These are phyloP conservation scores for Macroteleia sp. DNA, from an alignment of 2,888 invertebrate genomes.

Conservation along the genomic window DNA sequence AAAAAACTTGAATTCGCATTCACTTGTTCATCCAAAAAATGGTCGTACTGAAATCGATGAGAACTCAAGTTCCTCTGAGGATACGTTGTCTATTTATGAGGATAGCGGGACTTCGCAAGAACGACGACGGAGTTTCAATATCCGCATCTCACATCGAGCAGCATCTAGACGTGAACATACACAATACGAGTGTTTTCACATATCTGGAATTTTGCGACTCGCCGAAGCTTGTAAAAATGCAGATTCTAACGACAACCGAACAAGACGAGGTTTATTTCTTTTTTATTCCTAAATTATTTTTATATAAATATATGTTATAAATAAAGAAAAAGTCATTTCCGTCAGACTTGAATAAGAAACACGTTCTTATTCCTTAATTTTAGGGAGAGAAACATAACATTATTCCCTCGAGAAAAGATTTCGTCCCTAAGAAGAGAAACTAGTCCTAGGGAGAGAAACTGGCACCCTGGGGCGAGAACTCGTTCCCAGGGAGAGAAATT, in stretches of 20 bases:
- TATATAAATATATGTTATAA: too few species aligned
- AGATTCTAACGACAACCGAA: slow-evolving; percentile 58
- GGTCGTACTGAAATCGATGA: slow-evolving; percentile 78
- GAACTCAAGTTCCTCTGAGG: slow-evolving; percentile 85
- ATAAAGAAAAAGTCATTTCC: too few species aligned
- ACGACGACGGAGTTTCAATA: slow-evolving; percentile 83
- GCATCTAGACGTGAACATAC: slow-evolving; percentile 84
- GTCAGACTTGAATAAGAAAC: too few species aligned
- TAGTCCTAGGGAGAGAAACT: too few species aligned
- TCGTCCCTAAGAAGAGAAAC: too few species aligned
- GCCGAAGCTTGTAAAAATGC: slow-evolving; percentile 73
- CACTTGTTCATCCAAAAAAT: slow-evolving; percentile 60
- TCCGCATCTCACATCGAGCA: slow-evolving; percentile 84
- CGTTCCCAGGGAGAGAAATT: too few species aligned
- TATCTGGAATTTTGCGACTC: slow-evolving; percentile 84
- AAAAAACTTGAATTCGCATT: slow-evolving; percentile 86
- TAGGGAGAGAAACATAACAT: too few species aligned
- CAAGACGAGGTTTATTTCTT: slow-evolving; percentile 63
- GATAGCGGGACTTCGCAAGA: slow-evolving; percentile 67
- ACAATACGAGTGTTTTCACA: slow-evolving; percentile 85
- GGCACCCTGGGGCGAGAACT: too few species aligned
- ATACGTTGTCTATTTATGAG: slow-evolving; percentile 41
- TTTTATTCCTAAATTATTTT: too few species aligned
- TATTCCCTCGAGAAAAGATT: too few species aligned
- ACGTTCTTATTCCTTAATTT: too few species aligned